Evolutionary conservation across 2,113 vertebrate genomes (phyloP), one percentile per base, ranked within the genome.

Genomic region (Camarhynchus parvulus): DNA sequence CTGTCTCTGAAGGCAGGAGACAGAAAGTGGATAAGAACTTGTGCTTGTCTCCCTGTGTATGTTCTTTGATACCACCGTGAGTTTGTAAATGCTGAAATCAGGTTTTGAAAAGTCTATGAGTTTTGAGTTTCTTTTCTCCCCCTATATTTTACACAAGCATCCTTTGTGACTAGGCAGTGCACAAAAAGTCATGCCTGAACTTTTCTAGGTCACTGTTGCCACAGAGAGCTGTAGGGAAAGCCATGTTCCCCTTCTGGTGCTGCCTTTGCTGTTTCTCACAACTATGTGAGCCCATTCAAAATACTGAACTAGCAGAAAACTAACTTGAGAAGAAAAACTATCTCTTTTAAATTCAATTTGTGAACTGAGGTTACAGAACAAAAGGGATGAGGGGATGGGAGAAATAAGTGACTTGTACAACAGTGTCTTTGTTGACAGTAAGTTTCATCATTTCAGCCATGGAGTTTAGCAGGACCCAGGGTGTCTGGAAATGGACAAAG

Each of bases 381-480:
- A 64, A 56, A 75, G 7, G 0, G 5, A 6, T 61, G 23, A 9
- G 3, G 3, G 4, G 13, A 2, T 31, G 7, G 15, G 28, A 58
- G 19, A 92, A 79, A 59, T 41, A 19, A 82, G 22, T 30, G 55
- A 53, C 14, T 2, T 56, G 7, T 47, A 52, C 15, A 73, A 14
- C 47, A 44, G n/a, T 47, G 24, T 70, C 68, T 86, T 79, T 49
- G n/a, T 44, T 77, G 59, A 49, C 56, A 55, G 37, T 24, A 58
- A 68, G 14, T 67, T 67, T 78, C 61, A 63, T 82, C 20, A 11
- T 75, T 87, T 75, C 47, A 86, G n/a, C n/a, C 35, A 13, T n/a
- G 21, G 14, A 55, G 20, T 67, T 91, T 47, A 53, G 14, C 28
- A 16, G 63, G 58, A 77, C 23, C 15, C 33, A 55, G 69, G 31